These are phyloP conservation scores for Napeogenes inachia DNA, from an alignment of 2,888 invertebrate genomes.

Conservation along the genomic window DNA sequence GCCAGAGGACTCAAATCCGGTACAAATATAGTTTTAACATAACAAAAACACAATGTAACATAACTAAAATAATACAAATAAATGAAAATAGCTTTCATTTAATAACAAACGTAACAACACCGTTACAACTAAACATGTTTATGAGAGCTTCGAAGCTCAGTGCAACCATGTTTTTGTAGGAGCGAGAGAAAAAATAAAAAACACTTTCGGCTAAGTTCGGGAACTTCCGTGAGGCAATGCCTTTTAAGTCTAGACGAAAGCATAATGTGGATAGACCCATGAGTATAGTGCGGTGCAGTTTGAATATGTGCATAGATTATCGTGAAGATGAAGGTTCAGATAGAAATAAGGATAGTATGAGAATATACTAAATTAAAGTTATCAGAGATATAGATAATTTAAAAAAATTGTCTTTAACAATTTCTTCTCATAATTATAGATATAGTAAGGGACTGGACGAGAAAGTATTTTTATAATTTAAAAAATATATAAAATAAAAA, in stretches of 20 bases:
- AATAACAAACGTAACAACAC: constrained; percentile 50
- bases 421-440: too few species aligned
- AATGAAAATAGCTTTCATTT: constrained; percentile 53
- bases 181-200: constrained; percentile 60
- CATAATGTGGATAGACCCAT: constrained; percentile 38
- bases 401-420: too few species aligned
- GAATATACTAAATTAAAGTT: too few species aligned
- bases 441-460: too few species aligned
- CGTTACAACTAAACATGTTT: constrained; percentile 39
- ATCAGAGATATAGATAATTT: too few species aligned
- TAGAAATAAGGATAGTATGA: too few species aligned
- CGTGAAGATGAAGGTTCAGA: background rate
- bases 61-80: constrained; percentile 48
- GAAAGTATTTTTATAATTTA: too few species aligned
- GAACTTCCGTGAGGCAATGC: constrained; percentile 47
- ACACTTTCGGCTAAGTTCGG: constrained; percentile 64
- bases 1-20: background rate
- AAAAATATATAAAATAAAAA: too few species aligned
- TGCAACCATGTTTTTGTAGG: constrained; percentile 56
- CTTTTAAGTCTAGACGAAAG: constrained; percentile 47
- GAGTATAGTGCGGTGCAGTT: background rate
- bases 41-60: constrained; percentile 30
- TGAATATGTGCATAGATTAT: constrained; percentile 1
- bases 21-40: constrained; percentile 1
- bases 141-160: constrained; percentile 46